These are phyloP conservation scores for Pitta sordida DNA, from an alignment of 2,113 vertebrate species.

Conservation along the genomic window DNA sequence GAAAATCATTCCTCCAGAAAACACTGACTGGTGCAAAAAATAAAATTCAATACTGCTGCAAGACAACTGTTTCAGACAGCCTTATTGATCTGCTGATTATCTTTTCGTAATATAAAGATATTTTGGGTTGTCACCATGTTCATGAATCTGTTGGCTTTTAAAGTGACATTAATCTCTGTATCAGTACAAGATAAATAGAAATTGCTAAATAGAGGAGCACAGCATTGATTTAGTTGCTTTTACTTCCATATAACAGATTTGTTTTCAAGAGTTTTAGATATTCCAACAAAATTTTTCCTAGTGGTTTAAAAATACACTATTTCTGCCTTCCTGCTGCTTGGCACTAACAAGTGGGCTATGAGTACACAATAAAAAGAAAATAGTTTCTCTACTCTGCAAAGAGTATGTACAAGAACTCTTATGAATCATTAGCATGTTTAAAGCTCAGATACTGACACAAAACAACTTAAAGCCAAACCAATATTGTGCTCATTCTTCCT, in stretches of 20 bases:
- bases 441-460: not conserved
- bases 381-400: not conserved
- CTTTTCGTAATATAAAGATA: not conserved
- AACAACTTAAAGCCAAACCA: not conserved
- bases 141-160: not conserved
- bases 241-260: not conserved
- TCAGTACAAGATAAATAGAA: not conserved
- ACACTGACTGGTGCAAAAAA: not conserved
- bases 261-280: not conserved
- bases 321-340: not conserved
- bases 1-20: not conserved
- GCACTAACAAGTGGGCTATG: not conserved
- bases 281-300: not conserved
- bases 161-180: not conserved
- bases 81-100: slow-evolving; percentile 28
- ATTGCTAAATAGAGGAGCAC: not conserved
- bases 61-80: not conserved
- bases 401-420: too few relatives aligned
- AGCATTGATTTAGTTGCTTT: not conserved
- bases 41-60: not conserved
- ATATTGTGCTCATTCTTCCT: not conserved
- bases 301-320: not conserved
- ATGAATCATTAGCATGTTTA: not conserved
- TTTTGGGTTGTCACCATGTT: not conserved
- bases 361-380: not conserved